phyloP scores from a whole-genome alignment of 1,140 invertebrate species.

The Brachystomella parvula region DNA sequence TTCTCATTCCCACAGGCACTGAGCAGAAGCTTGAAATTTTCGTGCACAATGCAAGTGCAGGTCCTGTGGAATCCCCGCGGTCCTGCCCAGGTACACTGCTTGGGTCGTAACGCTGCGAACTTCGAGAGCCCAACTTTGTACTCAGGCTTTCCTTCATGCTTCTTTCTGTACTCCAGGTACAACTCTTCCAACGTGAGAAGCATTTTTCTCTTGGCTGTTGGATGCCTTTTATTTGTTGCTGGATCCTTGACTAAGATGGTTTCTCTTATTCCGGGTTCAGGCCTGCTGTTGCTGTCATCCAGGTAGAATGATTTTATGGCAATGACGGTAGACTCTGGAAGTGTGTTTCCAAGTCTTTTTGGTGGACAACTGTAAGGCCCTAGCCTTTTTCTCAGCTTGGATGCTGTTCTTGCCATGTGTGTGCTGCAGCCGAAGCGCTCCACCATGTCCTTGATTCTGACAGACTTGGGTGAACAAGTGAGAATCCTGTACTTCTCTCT shows the following conservation, averaged over 20 bases:
- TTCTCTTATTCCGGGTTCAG: not conserved
- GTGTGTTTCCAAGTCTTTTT: not conserved
- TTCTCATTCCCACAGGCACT: not conserved
- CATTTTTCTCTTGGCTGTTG: not conserved
- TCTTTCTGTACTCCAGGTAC: not conserved
- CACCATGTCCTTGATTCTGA: not conserved
- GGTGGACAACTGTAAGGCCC: not conserved
- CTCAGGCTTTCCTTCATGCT: not conserved
- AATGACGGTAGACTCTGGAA: not conserved
- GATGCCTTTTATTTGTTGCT: not conserved
- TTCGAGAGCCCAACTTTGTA: not conserved
- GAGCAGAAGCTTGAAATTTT: constrained; percentile 18
- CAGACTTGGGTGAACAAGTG: not conserved
- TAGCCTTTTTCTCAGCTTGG: not conserved
- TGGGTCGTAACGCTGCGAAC: constrained; percentile 12
- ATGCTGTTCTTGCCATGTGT: not conserved
- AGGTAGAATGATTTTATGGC: not conserved
- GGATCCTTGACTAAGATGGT: not conserved
- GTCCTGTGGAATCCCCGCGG: not conserved
- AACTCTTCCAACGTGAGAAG: not conserved
- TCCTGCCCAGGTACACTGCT: not conserved
- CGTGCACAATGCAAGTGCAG: constrained; percentile 7
- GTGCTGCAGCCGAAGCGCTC: not conserved
- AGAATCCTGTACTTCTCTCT: not conserved
- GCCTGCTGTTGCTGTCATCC: not conserved